Conservation (phyloP, 2,888 invertebrate genomes). For the Nomada lathburiana region DNA sequence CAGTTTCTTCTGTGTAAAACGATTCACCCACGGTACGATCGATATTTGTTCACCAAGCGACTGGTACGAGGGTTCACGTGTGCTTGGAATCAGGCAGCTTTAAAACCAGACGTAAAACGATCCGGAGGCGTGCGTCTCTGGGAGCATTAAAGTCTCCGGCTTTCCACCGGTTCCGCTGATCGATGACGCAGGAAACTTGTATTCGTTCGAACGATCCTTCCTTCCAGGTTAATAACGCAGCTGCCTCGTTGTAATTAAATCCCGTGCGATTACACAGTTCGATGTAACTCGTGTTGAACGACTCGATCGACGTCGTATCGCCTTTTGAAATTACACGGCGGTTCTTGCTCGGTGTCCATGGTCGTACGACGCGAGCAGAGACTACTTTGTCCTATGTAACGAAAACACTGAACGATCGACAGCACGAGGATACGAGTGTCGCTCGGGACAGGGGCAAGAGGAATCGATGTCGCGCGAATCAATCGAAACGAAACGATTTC, state of each 20-base stretch:
- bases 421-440: neutral
- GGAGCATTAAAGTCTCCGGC: constrained; percentile 65
- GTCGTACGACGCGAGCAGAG: neutral
- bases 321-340: neutral
- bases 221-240: constrained; percentile 16
- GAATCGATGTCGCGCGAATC: neutral
- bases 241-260: constrained; percentile 16
- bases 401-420: neutral
- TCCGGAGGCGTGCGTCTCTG: constrained; percentile 39
- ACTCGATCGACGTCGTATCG: neutral
- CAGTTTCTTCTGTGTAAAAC: neutral
- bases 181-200: constrained; percentile 34
- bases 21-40: neutral
- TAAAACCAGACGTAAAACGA: constrained; percentile 38
- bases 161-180: constrained; percentile 40
- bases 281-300: neutral
- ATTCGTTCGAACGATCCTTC: constrained; percentile 9
- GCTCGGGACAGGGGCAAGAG: neutral
- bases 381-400: neutral
- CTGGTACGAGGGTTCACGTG: neutral
- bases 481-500: neutral
- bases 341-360: constrained; percentile 1
- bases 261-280: constrained; percentile 7
- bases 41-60: neutral
- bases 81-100: constrained; percentile 1